These are phyloP conservation scores for Premnoplex brunnescens DNA, from an alignment of 2,797 vertebrate species.

Conservation along the genomic window DNA sequence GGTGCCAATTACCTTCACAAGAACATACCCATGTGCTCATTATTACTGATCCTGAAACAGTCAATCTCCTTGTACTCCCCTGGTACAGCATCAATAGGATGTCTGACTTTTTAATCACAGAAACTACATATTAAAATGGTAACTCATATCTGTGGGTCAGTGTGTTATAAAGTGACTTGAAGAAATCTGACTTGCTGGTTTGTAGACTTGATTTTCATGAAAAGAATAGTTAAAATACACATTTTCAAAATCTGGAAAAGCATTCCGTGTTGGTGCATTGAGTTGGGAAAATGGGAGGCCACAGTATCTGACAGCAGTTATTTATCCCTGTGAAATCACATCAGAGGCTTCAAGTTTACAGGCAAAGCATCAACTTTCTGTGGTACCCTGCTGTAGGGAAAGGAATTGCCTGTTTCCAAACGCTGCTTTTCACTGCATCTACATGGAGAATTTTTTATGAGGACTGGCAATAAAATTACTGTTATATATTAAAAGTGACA, in stretches of 20 bases:
- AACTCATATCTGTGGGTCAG: slow-evolving; percentile 27
- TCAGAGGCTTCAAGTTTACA: neutral
- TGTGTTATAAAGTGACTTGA: slow-evolving; percentile 10
- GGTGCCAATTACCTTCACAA: slow-evolving; percentile 62
- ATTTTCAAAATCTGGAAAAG: neutral
- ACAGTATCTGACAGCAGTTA: neutral
- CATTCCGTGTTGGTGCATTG: neutral
- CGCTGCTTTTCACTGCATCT: neutral
- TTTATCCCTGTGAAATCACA: neutral
- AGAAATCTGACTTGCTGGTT: slow-evolving; percentile 5
- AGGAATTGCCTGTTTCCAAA: neutral
- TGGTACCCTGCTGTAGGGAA: neutral
- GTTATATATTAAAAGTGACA: neutral
- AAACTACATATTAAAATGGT: slow-evolving; percentile 43
- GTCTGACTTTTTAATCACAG: slow-evolving; percentile 51
- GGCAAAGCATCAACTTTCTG: neutral
- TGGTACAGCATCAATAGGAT: slow-evolving; percentile 38
- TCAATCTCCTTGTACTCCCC: slow-evolving; percentile 49
- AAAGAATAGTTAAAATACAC: neutral
- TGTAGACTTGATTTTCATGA: neutral
- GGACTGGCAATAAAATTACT: neutral
- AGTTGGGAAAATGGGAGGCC: neutral
- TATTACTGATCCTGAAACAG: slow-evolving; percentile 55
- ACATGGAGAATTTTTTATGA: neutral
- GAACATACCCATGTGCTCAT: slow-evolving; percentile 33